Evolutionary conservation across 2,888 invertebrate genomes (phyloP).

Genomic region (Macrosiphum euphorbiae): DNA sequence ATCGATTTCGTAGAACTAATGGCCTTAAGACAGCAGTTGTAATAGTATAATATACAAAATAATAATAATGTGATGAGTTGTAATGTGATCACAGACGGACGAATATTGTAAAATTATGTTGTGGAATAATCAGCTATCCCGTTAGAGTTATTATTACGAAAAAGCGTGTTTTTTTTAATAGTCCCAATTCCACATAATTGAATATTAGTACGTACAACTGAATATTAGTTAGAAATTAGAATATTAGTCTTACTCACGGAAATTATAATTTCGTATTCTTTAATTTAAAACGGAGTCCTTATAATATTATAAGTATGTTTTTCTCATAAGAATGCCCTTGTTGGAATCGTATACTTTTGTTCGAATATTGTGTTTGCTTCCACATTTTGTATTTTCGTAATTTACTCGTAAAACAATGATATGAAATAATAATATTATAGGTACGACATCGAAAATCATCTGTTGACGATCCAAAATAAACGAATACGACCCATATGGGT

Average conservation of each 20-base stretch:
- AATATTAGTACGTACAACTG: no score
- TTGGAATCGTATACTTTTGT: not conserved
- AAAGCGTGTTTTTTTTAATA: not conserved
- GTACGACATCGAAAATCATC: not conserved
- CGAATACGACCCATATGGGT: no score
- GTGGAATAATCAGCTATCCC: not conserved
- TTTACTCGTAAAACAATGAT: not conserved
- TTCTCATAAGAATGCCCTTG: not conserved
- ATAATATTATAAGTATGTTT: not conserved
- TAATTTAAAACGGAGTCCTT: not conserved
- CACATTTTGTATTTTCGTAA: not conserved
- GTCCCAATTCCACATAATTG: not conserved
- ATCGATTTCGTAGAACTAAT: no score
- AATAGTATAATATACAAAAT: not conserved
- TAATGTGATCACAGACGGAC: not conserved
- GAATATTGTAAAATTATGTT: not conserved
- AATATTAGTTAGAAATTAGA: not conserved
- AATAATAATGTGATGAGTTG: not conserved
- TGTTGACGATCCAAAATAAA: not conserved
- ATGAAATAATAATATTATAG: not conserved
- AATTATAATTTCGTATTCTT: not conserved
- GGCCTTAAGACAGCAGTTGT: not conserved
- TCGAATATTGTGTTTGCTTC: not conserved
- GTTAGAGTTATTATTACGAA: not conserved
- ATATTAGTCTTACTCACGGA: not conserved